phyloP scores from a whole-genome alignment of 2,797 vertebrate genomes.

The Argentina silus region DNA sequence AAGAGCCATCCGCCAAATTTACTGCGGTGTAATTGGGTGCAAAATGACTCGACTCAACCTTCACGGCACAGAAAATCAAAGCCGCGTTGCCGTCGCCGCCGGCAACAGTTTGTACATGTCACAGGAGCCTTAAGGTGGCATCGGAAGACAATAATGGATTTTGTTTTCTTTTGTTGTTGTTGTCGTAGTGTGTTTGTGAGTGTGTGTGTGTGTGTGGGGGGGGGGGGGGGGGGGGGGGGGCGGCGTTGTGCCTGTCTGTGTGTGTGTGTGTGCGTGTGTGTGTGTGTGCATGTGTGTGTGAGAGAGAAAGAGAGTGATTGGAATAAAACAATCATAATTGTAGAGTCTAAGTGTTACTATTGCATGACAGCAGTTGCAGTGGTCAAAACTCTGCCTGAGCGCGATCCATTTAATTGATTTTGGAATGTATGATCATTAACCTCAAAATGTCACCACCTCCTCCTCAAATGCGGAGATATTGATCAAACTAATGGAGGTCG shows the following conservation, averaged over 20 bases:
- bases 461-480: slow-evolving; percentile 63
- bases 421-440: slow-evolving; percentile 61
- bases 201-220: slow-evolving; percentile 30
- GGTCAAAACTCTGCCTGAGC: slow-evolving; percentile 29
- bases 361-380: slow-evolving; percentile 40
- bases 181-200: slow-evolving; percentile 26
- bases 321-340: neutral
- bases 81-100: slow-evolving; percentile 64
- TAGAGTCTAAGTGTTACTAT: slow-evolving; percentile 9
- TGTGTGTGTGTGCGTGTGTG: neutral
- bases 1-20: slow-evolving; percentile 99
- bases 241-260: slow-evolving; percentile 11
- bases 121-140: slow-evolving; percentile 67
- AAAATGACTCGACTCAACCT: slow-evolving; percentile 92
- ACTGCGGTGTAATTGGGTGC: slow-evolving; percentile 99
- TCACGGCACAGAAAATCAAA: slow-evolving; percentile 83
- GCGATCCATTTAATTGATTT: slow-evolving; percentile 62
- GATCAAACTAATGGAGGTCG: slow-evolving; percentile 43
- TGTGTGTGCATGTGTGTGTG: neutral
- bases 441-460: slow-evolving; percentile 56
- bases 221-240: slow-evolving; percentile 16
- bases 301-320: neutral
- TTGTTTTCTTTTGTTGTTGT: slow-evolving; percentile 44
- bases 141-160: slow-evolving; percentile 65
- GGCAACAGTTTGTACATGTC: slow-evolving; percentile 81